These are phyloP conservation scores for Thera obeliscata DNA, from an alignment of 2,888 invertebrate genomes.

Conservation along the genomic window DNA sequence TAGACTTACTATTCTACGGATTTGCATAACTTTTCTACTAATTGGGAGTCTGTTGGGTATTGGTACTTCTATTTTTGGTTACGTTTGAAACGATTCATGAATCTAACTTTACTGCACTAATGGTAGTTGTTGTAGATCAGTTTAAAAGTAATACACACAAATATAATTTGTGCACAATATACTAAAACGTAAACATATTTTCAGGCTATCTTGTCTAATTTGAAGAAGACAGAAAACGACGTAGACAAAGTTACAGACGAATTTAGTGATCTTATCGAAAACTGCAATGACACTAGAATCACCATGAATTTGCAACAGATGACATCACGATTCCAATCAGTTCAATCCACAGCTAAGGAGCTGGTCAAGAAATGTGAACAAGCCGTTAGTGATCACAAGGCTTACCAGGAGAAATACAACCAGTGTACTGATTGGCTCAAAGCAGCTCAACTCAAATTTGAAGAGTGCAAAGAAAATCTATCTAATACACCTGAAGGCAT, in stretches of 20 bases:
- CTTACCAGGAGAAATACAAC: slow-evolving; percentile 92
- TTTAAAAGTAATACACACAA: slow-evolving; percentile 52
- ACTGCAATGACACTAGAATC: slow-evolving; percentile 93
- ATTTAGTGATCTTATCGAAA: slow-evolving; percentile 92
- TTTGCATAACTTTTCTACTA: slow-evolving; percentile 52
- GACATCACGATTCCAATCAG: slow-evolving; percentile 94
- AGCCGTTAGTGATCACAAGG: slow-evolving; percentile 91
- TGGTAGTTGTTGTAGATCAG: slow-evolving; percentile 78
- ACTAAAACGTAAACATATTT: slow-evolving; percentile 44
- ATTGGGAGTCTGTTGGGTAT: slow-evolving; percentile 51
- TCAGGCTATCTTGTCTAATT: slow-evolving; percentile 90
- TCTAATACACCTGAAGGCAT: slow-evolving; percentile 89
- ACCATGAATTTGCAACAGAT: slow-evolving; percentile 95
- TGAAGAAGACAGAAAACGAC: slow-evolving; percentile 93
- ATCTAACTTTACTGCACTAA: slow-evolving; percentile 57
- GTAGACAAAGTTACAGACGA: slow-evolving; percentile 94
- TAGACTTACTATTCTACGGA: slow-evolving; percentile 32
- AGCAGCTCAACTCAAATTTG: slow-evolving; percentile 89
- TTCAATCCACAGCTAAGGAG: slow-evolving; percentile 94
- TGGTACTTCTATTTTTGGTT: slow-evolving; percentile 54
- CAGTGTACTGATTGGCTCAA: slow-evolving; percentile 93
- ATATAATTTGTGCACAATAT: slow-evolving; percentile 2
- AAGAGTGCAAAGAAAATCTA: slow-evolving; percentile 86
- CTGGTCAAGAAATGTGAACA: slow-evolving; percentile 96
- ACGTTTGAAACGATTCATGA: slow-evolving; percentile 31